Evolutionary conservation across 2,113 vertebrate genomes (phyloP), one percentile per base, ranked within the genome.

Genomic region (Cranoglanis bouderius): DNA sequence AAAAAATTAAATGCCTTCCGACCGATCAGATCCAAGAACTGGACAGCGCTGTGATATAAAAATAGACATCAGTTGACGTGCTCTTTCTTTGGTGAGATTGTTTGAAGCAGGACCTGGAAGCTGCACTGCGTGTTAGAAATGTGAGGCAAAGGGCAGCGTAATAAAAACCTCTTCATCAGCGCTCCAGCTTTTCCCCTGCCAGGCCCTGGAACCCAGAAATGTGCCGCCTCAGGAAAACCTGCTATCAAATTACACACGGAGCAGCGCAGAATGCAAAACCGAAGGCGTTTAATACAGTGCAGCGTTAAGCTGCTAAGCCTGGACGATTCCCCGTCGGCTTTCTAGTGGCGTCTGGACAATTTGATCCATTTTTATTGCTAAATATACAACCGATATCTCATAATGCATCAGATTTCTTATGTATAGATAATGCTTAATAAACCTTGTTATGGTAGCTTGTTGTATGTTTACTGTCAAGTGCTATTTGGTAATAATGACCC

Each of bases 211-310:
- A 89, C 86, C 88, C 63, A 90, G 86, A 91, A 93, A 93, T 93
- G 91, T 94, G 93, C 92, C 93, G 92, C 92, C 92, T 95, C 92
- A 93, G 94, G 91, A 93, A 78, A 87, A 92, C 86, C 80, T 88
- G 88, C 89, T 91, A 91, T 93, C 91, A 91, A 91, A 92, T 94
- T 91, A 91, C 92, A 91, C 90, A 82, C 92, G 70, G 43, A 43
- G 84, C 77, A 87, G 88, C 90, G 63, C 63, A 80, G 91, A 90
- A 78, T 83, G 87, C 90, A 88, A 91, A 84, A 92, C 90, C 51
- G 80, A 91, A 91, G 88, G 90, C 83, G 90, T 92, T 89, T 89
- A 92, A 89, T 95, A 90, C 93, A 84, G 83, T 80, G 53, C 89
- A 7, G 88, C 87, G 74, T 18, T 16, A 43, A 38, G 19, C 80